These are phyloP conservation scores for Cyanocitta stelleri DNA, from an alignment of 2,113 vertebrate species.

Conservation along the genomic window DNA sequence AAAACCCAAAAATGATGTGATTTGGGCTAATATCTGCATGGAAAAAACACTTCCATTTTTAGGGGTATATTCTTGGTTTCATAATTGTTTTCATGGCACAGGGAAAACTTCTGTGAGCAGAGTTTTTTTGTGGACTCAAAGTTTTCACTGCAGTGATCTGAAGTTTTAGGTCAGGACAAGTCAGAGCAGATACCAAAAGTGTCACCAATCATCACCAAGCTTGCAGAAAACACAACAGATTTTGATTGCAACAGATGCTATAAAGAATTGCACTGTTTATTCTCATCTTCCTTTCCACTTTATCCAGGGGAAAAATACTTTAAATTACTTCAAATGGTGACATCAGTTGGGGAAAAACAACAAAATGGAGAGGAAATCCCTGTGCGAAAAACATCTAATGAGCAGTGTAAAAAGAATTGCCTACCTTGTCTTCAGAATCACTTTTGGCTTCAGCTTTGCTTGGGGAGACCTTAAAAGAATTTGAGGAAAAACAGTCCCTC, in stretches of 20 bases:
- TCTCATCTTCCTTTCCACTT: neutral
- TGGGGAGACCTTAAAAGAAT: constrained; percentile 72
- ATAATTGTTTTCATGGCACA: neutral
- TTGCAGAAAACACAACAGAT: neutral
- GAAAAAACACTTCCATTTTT: neutral
- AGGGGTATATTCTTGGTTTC: neutral
- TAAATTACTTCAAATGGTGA: neutral
- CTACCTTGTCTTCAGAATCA: constrained; percentile 74
- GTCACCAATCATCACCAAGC: neutral
- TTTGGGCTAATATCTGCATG: neutral
- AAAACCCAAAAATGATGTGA: neutral
- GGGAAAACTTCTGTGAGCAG: neutral
- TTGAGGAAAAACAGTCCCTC: neutral
- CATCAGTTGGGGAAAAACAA: neutral
- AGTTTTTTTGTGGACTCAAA: neutral
- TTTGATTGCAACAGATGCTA: neutral
- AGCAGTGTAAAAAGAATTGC: neutral
- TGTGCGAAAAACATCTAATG: neutral
- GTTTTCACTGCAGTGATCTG: neutral
- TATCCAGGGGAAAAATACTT: neutral
- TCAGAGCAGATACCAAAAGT: neutral
- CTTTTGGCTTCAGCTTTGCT: constrained; percentile 72
- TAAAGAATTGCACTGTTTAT: neutral
- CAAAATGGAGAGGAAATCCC: neutral
- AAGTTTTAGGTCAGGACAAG: neutral